Conservation (phyloP, 1,140 invertebrate genomes). For the Planococcus citri region DNA sequence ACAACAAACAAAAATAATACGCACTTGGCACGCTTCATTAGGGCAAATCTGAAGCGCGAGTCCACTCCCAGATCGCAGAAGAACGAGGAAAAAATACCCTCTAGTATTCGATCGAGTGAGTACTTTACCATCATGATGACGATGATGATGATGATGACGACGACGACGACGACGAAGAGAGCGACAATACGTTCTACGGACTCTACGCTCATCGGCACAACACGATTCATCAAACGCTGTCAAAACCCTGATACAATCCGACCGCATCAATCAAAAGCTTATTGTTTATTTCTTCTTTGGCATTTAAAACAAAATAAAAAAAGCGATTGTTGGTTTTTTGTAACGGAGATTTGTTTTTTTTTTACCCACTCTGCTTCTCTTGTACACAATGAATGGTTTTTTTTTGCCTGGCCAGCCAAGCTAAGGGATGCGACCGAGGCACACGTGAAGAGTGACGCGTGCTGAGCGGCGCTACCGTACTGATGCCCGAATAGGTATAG, state of each 20-base stretch:
- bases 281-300: conserved; percentile 15
- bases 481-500: no score
- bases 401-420: background rate
- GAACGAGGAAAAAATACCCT: no score
- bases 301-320: background rate
- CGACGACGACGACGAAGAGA: background rate
- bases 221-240: conserved; percentile 10
- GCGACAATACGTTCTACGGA: background rate
- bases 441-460: background rate
- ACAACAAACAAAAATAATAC: background rate
- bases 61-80: no score
- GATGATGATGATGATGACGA: no score
- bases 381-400: background rate
- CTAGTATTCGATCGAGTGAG: no score
- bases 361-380: no score
- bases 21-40: background rate
- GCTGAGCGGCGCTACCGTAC: background rate
- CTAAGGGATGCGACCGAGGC: no score
- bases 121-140: no score
- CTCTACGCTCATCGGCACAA: background rate
- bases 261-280: conserved; percentile 17
- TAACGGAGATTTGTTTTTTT: background rate
- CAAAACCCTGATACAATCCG: conserved; percentile 13
- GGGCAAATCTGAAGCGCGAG: background rate
- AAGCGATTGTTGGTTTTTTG: background rate